Conservation (phyloP, 2,113 vertebrate genomes). For the Calyptomena viridis region DNA sequence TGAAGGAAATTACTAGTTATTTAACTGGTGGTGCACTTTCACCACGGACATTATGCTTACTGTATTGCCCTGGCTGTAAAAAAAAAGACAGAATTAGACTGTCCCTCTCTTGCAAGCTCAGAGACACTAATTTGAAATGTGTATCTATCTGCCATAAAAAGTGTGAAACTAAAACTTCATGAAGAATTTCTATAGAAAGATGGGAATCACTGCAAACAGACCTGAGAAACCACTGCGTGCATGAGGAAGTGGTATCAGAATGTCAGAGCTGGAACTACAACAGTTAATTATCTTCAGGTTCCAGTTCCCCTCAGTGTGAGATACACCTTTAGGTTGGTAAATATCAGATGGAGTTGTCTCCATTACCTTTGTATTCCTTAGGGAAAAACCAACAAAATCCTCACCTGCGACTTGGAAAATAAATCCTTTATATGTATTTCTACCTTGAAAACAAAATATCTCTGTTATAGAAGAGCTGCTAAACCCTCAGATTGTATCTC, state of each 20-base stretch:
- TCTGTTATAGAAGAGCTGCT: neutral
- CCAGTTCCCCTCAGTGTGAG: neutral
- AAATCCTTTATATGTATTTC: neutral
- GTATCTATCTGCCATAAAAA: neutral
- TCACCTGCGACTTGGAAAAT: neutral
- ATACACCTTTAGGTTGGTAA: neutral
- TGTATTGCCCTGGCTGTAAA: neutral
- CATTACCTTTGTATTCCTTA: neutral
- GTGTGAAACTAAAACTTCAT: neutral
- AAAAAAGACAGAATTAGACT: neutral
- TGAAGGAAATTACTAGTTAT: neutral
- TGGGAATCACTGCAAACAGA: neutral
- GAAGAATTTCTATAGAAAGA: neutral
- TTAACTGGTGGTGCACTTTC: conserved; percentile 5
- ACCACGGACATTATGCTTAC: neutral
- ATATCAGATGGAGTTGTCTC: neutral
- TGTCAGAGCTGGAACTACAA: neutral
- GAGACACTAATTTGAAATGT: neutral
- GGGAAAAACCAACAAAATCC: neutral
- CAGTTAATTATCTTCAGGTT: neutral
- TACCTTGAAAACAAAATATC: neutral
- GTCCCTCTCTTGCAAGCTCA: neutral
- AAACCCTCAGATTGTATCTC: neutral
- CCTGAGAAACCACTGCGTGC: neutral
- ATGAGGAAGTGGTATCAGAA: neutral